Base-by-base conservation (phyloP, 2,888 invertebrate species). In the Pheosia tremula region DNA sequence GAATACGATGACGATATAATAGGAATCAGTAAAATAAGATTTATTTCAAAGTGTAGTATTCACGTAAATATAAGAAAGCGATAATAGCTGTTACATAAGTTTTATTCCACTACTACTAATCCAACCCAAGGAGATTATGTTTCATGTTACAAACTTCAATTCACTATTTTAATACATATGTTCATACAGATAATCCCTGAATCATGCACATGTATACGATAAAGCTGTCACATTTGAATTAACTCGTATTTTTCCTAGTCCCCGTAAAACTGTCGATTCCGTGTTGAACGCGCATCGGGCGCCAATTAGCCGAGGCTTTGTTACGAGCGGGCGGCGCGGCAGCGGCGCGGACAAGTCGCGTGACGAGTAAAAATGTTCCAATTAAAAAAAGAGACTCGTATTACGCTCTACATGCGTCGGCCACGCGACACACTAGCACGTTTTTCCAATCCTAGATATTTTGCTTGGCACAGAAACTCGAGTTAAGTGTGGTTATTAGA, bases 301-400 rank as follows among this genome's bases (percentile, higher is more conserved):
- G 77, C 76, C 83, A 86, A 88, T 86, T 86, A 87, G 83, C 68
- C 78, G 24, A 24, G 24, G 81, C 77, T 83, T 80, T 80, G 81
- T 83, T 76, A 72, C 78, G 66, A 72, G 65, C 65, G 67, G 64
- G 24, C 24, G 24, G 24, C 24, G 24, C 24, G 2, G 24, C 24
- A n/a, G 24, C 24, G 24, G 24, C 63, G 72, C 66, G 70, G 76
- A 72, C 75, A 72, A 73, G 76, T 86, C 77, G 83, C 82, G 83
- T 85, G 87, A 79, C 81, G 80, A 81, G 82, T 84, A 85, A 85
- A 87, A 86, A 79, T 82, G 84, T 81, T 74, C 83, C 84, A 86
- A 89, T 88, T 89, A 85, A 85, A 84, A 85, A 84, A 81, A 74
- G 74, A 81, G 82, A 77, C 79, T 81, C 80, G 75, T 77, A 88